A percentile compares a stretch with the other conserved stretches of the same genome.
Conservation (phyloP, 2,113 vertebrate genomes). For the Istiophorus platypterus region DNA sequence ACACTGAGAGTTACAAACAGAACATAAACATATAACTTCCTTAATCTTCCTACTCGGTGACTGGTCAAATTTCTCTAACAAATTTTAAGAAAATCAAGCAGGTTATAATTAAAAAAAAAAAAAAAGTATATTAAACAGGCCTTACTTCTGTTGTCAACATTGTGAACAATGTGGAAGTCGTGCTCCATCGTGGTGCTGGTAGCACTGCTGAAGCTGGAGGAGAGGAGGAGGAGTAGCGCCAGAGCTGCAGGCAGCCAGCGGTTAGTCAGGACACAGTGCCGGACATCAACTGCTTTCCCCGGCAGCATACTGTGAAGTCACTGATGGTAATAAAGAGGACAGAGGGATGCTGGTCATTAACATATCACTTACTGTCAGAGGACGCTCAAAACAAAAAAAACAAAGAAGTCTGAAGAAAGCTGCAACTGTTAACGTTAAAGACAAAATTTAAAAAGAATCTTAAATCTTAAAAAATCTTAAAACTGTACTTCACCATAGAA, state of each 20-base stretch:
- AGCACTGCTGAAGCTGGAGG: constrained; percentile 78
- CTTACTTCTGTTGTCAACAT: constrained; percentile 94
- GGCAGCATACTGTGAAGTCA: constrained; percentile 70
- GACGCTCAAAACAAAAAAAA: background rate
- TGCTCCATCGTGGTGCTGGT: constrained; percentile 88
- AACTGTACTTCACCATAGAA: too few relatives aligned
- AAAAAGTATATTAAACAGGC: background rate
- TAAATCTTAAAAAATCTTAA: too few relatives aligned
- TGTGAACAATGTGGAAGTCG: constrained; percentile 89
- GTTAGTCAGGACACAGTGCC: constrained; percentile 64
- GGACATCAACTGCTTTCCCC: constrained; percentile 62
- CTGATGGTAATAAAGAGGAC: constrained; percentile 60
- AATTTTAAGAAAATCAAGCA: background rate
- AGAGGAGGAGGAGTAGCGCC: constrained; percentile 84
- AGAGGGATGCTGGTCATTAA: background rate
- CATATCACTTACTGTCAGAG: background rate
- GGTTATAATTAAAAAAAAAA: background rate
- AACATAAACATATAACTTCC: background rate
- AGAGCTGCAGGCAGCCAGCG: constrained; percentile 82
- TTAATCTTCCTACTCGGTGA: background rate
- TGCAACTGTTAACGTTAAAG: background rate
- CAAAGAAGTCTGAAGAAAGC: background rate
- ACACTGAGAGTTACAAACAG: background rate
- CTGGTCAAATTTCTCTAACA: background rate
- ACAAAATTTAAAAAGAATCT: background rate